Conservation (phyloP, 2,113 vertebrate genomes). For the Toxotes jaculatrix region DNA sequence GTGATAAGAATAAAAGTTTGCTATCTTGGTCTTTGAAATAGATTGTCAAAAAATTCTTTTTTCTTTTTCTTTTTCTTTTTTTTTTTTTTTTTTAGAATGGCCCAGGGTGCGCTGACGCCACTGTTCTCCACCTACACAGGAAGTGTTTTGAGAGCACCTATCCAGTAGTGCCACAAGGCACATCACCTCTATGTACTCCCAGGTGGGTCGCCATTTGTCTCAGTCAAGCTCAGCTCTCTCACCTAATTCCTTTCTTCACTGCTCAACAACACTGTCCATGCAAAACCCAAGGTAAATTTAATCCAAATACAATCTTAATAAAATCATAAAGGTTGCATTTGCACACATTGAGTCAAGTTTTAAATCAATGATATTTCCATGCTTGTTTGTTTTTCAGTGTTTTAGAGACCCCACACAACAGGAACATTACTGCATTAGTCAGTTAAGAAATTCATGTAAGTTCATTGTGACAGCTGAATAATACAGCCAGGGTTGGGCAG, state of each 20-base stretch:
- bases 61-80: no score
- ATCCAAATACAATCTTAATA: background rate
- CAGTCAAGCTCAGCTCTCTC: conserved; percentile 71
- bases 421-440: background rate
- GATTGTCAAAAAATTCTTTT: background rate
- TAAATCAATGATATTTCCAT: background rate
- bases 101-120: conserved; percentile 25
- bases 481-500: background rate
- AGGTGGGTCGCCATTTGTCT: conserved; percentile 80
- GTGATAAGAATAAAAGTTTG: background rate
- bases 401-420: background rate
- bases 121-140: conserved; percentile 49
- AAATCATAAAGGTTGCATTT: background rate
- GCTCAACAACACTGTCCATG: conserved; percentile 54
- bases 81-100: background rate
- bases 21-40: background rate
- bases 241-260: conserved; percentile 64
- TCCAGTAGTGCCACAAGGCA: conserved; percentile 71
- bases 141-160: conserved; percentile 69
- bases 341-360: background rate
- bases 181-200: conserved; percentile 68
- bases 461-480: background rate
- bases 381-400: background rate
- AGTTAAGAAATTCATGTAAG: background rate
- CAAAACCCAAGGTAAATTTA: conserved; percentile 17